A percentile compares a stretch with the other conserved stretches of the same genome.
phyloP scores from a whole-genome alignment of 1,140 invertebrate species.

The Papilio aristodemus region DNA sequence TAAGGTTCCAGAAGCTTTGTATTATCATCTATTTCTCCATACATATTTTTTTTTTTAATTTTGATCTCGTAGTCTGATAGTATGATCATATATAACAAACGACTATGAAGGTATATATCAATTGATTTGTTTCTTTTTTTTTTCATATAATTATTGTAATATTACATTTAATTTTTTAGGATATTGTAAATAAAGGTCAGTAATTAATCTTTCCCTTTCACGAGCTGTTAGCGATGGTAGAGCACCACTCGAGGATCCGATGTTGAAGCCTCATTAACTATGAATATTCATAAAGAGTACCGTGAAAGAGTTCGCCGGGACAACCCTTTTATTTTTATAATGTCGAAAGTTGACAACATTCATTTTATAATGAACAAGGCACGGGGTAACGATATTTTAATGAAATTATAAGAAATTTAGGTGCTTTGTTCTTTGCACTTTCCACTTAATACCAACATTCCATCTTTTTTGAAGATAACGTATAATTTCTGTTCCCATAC shows the following conservation, averaged over 20 bases:
- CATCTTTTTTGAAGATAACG: too few relatives aligned
- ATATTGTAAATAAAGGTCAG: conserved; percentile 43
- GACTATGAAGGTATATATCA: too few relatives aligned
- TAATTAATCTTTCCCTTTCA: conserved; percentile 69
- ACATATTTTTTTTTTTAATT: too few relatives aligned
- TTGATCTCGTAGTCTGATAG: too few relatives aligned
- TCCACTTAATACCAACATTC: too few relatives aligned
- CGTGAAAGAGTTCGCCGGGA: conserved; percentile 34
- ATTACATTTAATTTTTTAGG: conserved; percentile 28
- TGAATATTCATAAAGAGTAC: conserved; percentile 46
- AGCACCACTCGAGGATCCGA: conserved; percentile 44
- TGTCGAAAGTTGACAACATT: conserved; percentile 10
- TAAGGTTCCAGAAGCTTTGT: too few relatives aligned
- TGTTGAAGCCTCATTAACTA: conserved; percentile 62
- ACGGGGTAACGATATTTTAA: conserved; percentile 11
- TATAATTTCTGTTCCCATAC: too few relatives aligned
- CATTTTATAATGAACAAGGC: neutral
- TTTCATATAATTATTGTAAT: too few relatives aligned
- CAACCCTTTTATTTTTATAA: conserved; percentile 44
- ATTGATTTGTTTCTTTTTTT: too few relatives aligned
- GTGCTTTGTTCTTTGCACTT: neutral
- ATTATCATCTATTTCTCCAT: too few relatives aligned
- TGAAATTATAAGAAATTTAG: conserved; percentile 10
- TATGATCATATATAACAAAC: too few relatives aligned
- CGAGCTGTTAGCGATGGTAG: conserved; percentile 55